Evolutionary conservation across 1,140 invertebrate genomes (phyloP), one percentile per base, ranked within the genome.

Genomic region (Hycleus phaleratus): DNA sequence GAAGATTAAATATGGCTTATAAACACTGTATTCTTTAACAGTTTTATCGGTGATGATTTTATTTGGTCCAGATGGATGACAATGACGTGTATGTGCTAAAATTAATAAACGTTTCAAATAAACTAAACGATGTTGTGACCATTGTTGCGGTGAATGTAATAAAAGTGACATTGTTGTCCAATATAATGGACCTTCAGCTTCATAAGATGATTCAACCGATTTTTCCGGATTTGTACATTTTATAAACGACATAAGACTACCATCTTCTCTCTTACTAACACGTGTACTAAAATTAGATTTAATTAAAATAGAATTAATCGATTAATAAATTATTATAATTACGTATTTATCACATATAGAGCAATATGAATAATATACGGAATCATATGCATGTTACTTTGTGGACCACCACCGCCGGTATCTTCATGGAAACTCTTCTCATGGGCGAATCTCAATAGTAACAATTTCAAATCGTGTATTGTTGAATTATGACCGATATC

Each of bases 401-500:
- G 92, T 7, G 92, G 91, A 10, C 95, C 92, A 60, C 95, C 96
- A 60, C 96, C 96, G 9, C 95, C 94, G 18, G 92, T 94, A 74
- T 98, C 95, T 73, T 97, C 93, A 72, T 95, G 95, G 78, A 98
- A 98, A 54, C 90, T 92, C 69, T 92, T 91, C 65, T 96, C 95
- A 72, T 91, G 85, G 0, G 95, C 91, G 77, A 98, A 98, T 56
- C 92, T 79, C 65, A 93, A 68, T 26, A 98, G 73, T 46, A 98
- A 75, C 61, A 97, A 76, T 77, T 98, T 98, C 51, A 98, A 75
- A 74, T 99, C 96, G 72, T 98, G 95, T 48, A 97, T 79, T 0
- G 90, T 95, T 61, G 87, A 93, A 1, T 82, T 77, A 70, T 94
- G 93, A 1, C 87, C 87, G 60, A 95, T 93, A 73, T 95, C 93